Conservation (phyloP, 2,113 vertebrate species). For the Strigops habroptila region DNA sequence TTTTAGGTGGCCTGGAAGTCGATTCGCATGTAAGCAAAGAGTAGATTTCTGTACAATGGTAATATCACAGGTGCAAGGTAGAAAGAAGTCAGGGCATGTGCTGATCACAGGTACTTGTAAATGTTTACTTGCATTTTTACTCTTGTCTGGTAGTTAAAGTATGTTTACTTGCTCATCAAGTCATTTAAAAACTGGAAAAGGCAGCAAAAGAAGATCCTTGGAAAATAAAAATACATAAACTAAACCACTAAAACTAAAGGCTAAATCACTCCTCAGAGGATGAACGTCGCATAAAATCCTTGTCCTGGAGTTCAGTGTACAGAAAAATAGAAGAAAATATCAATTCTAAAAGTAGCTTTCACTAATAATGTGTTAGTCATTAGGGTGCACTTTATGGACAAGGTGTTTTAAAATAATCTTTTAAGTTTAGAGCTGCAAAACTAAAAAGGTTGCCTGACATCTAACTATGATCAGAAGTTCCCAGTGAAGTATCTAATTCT, state of each 20-base stretch:
- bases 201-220: not conserved
- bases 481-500: not conserved
- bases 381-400: not conserved
- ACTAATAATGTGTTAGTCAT: not conserved
- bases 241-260: not conserved
- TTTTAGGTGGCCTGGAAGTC: not conserved
- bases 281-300: not conserved
- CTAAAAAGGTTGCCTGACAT: not conserved
- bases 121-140: not conserved
- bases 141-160: not conserved
- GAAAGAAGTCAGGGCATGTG: not conserved
- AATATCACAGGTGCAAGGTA: not conserved
- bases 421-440: not conserved
- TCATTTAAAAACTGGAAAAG: not conserved
- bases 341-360: not conserved
- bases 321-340: not conserved
- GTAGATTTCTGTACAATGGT: not conserved
- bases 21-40: not conserved
- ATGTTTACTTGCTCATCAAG: not conserved
- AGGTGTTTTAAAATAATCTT: not conserved
- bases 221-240: not conserved
- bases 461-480: not conserved
- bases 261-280: not conserved
- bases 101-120: not conserved
- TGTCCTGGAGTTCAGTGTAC: not conserved